Base-by-base conservation (phyloP, 2,797 vertebrate genomes). In the Mus minutoides region DNA sequence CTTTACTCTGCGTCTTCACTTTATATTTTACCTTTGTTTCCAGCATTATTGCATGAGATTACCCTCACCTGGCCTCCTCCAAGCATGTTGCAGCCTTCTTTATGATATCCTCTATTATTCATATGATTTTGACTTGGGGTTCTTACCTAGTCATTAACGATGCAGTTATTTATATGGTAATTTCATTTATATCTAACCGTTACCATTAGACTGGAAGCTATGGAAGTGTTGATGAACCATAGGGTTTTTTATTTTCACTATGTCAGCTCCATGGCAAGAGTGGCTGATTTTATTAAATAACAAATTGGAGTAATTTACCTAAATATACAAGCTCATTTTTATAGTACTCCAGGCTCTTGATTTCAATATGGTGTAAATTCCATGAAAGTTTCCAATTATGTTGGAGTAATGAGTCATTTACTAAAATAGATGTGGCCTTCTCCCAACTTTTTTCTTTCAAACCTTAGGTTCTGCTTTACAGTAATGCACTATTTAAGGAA, bases 281-380 rank as follows among this genome's bases (percentile, higher is more conserved):
- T 67, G 56, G 16, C 14, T 80, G 58, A 22, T 1, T 90, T 82
- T 88, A 89, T 89, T 93, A 60, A 92, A 67, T 95, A 80, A 90
- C 78, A 89, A 86, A 58, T 75, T 43, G 4, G 4, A 85, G 43
- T n/a, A 40, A 92, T 84, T 91, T 83, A 77, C 60, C 73, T 94
- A 78, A 79, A 79, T 29, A 75, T 84, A 76, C 19, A n/a, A 52
- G 40, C 85, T 86, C 62, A 94, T 90, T 96, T 93, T 94, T 93
- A 76, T 93, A 87, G 62, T 58, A 37, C 11, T 34, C 2, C 7
- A 69, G 22, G 4, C 4, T 88, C 60, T 93, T 76, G 43, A 37
- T 87, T 93, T 94, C 40, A 49, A 17, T 83, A 40, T 79, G 29
- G 0, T 17, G 11, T 76, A 31, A 84, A 34, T 54, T 92, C 8